Percentiles rank a stretch among this genome's conserved stretches.
Conservation (phyloP, 2,113 vertebrate species). For the Charadrius vociferus region DNA sequence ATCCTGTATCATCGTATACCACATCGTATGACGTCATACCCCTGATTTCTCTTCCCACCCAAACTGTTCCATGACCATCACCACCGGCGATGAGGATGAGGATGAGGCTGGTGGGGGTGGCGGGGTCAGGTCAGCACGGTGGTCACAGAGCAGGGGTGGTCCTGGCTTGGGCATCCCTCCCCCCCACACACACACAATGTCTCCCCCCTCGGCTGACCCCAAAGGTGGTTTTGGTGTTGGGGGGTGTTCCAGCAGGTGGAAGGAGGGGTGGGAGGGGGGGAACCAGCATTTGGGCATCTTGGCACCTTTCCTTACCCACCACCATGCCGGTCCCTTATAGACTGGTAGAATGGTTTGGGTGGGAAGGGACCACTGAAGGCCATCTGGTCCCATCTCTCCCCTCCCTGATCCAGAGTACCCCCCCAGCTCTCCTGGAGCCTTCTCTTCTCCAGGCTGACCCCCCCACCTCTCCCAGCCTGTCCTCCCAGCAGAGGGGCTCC, state of each 20-base stretch:
- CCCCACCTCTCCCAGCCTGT: neutral
- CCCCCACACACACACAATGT: accelerated
- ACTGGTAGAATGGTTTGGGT: no score
- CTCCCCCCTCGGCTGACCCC: no score
- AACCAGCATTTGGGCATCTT: neutral
- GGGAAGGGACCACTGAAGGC: no score
- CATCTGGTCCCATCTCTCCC: neutral
- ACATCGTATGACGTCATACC: no score
- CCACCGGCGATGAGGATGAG: no score
- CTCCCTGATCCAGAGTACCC: neutral
- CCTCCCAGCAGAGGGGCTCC: neutral
- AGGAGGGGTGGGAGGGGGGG: neutral
- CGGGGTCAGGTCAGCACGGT: accelerated
- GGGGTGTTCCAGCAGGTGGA: neutral
- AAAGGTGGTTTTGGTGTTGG: no score
- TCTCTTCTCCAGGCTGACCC: neutral
- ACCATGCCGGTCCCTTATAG: neutral
- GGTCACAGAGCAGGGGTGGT: neutral
- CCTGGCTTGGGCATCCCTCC: accelerated
- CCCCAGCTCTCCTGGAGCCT: neutral
- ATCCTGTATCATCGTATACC: no score
- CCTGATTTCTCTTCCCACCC: neutral
- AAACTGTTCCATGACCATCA: no score
- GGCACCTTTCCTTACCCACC: accelerated
- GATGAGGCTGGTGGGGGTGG: neutral